Base-by-base conservation (phyloP, 2,797 vertebrate species). In the Xyrichtys novacula region DNA sequence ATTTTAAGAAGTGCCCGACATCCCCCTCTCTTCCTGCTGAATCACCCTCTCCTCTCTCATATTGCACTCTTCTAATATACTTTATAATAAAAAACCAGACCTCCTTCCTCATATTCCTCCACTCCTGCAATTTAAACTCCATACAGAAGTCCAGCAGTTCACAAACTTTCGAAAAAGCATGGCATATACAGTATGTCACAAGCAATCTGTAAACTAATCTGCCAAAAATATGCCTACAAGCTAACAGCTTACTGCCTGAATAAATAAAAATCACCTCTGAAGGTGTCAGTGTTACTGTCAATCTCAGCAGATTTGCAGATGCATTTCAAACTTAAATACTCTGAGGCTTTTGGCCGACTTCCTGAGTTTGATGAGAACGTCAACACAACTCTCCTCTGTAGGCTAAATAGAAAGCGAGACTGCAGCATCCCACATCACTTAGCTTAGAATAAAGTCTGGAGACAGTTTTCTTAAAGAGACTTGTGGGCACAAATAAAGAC, bases 1-100 rank as follows among this genome's bases (percentile, higher is more conserved):
- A 65, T 65, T 73, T 56, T 46, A 60, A 71, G 56, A 74, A 76
- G 48, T 43, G 42, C 49, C 68, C 72, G 62, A 77, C 66, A 68
- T 68, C 50, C 57, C n/a, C 26, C 63, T 58, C 60, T 57, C 61
- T 26, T 65, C 25, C 15, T 39, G 56, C 71, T 74, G 48, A 78
- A 77, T 69, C 60, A 54, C 38, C 46, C 44, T 14, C 22, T 58
- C 29, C 48, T 39, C 52, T 57, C 43, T 38, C 39, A 70, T 22
- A 54, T 34, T 50, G 46, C 31, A 9, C 29, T 68, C 49, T 57
- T 62, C 49, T 17, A 70, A 75, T 43, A 31, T 53, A 16, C 50
- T 67, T 44, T 77, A 2, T 39, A n/a, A 17, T 32, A 54, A 65
- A 62, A n/a, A 10, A n/a, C 10, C 11, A 34, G 32, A 34, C 32